Base-by-base conservation (phyloP, 2,113 vertebrate genomes). In the Zapus hudsonius region DNA sequence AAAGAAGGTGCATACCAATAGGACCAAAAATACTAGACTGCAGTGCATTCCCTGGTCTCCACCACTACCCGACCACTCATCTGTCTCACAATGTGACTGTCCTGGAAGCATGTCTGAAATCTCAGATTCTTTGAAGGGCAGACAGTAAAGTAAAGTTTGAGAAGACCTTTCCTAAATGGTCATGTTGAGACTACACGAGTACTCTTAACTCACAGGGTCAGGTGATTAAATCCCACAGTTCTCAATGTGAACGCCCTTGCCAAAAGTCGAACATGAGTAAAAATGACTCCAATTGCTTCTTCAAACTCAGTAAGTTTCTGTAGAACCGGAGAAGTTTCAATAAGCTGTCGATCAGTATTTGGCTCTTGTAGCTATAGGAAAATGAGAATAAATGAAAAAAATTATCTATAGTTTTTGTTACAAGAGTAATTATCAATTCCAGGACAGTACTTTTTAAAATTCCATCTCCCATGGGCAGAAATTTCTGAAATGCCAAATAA, bases 151-250 rank as follows among this genome's bases (percentile, higher is more conserved):
- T 52, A 84, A 92, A 67, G 57, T 23, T 27, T 59, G 44, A 42
- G 44, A 29, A 16, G 15, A 42, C 22, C 57, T 61, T 31, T 2
- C 73, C 76, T 89, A 61, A 64, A 81, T 2, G 13, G 80, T 36
- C 86, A 67, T 2, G 9, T 1, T 38, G 87, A 73, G 74, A 70
- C 42, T 57, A 31, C 8, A 20, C 9, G 16, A 73, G 69, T 20
- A 20, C 23, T 93, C 38, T 55, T n/a, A 79, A 99, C 99, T 99
- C 96, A 99, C 99, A 99, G 98, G 40, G 99, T 99, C 97, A 99
- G 98, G 95, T 99, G 99, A 98, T 99, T 99, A 98, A 99, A 99
- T 97, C 99, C 99, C 36, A 99, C 99, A 13, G 99, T 99, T 96
- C 99, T 99, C 97, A 99, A 95, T 8, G 99, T 99, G 98, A 99